phyloP scores from a whole-genome alignment of 2,888 invertebrate species.

The Lamellibrachia satsuma region DNA sequence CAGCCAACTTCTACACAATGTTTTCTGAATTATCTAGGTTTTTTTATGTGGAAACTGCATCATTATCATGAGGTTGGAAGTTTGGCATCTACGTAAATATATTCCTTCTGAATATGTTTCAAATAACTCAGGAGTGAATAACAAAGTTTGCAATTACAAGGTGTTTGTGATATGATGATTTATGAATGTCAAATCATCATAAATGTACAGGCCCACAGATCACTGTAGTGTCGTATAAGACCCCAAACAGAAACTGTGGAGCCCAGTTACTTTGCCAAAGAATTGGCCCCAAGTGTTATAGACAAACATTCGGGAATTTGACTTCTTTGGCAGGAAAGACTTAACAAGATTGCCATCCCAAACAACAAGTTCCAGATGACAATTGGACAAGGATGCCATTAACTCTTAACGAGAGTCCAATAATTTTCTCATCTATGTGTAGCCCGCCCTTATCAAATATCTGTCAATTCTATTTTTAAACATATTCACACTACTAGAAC shows the following conservation, averaged over 20 bases:
- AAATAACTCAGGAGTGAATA: neutral
- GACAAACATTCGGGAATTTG: constrained; percentile 32
- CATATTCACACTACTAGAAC: no score
- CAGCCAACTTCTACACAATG: no score
- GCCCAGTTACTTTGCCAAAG: constrained; percentile 34
- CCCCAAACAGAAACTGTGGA: neutral
- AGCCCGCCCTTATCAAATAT: no score
- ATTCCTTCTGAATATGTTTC: neutral
- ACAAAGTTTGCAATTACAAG: neutral
- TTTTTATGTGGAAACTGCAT: no score
- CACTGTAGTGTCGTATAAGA: neutral
- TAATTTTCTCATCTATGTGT: neutral
- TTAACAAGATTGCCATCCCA: neutral
- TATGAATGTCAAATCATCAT: neutral
- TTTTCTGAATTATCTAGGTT: no score
- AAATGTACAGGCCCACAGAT: neutral
- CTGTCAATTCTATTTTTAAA: no score
- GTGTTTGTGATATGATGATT: neutral
- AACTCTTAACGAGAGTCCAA: neutral
- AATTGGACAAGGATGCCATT: neutral
- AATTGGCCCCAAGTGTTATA: constrained; percentile 29
- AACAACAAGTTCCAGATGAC: neutral
- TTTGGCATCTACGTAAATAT: neutral
- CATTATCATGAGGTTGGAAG: neutral
- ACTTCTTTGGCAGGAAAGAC: constrained; percentile 17